These are phyloP conservation scores for Drosophila yooni DNA, from an alignment of 2,888 invertebrate genomes.

Conservation along the genomic window DNA sequence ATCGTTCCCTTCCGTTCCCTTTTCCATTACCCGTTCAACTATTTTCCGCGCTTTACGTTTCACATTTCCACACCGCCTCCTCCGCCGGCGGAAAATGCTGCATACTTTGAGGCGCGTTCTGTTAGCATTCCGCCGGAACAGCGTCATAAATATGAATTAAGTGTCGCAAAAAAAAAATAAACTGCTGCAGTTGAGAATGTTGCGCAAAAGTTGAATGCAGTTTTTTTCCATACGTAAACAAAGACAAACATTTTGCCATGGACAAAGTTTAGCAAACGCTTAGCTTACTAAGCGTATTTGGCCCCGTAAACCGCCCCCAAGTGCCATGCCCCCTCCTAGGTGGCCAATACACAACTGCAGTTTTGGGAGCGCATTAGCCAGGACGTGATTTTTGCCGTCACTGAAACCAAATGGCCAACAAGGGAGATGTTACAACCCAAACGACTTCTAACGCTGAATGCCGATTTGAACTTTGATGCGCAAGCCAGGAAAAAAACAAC, in stretches of 20 bases:
- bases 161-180: constrained; percentile 45
- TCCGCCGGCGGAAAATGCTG: constrained; percentile 20
- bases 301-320: constrained; percentile 41
- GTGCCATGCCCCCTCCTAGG: constrained; percentile 38
- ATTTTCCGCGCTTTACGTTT: constrained; percentile 10
- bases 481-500: background rate
- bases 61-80: constrained; percentile 11
- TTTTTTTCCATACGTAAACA: constrained; percentile 54
- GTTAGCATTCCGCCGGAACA: constrained; percentile 25
- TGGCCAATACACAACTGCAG: constrained; percentile 67
- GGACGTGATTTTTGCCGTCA: constrained; percentile 66
- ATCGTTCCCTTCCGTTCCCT: background rate
- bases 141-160: constrained; percentile 75
- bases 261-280: constrained; percentile 63
- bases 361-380: constrained; percentile 66
- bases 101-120: constrained; percentile 63
- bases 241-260: constrained; percentile 54
- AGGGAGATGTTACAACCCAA: constrained; percentile 28
- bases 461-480: background rate
- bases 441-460: constrained; percentile 2
- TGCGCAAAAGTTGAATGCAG: constrained; percentile 74
- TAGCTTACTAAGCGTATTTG: constrained; percentile 40
- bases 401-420: constrained; percentile 29
- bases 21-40: background rate
- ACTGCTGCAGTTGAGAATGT: constrained; percentile 43